Conservation (phyloP, 2,113 vertebrate genomes). For the Callithrix jacchus region DNA sequence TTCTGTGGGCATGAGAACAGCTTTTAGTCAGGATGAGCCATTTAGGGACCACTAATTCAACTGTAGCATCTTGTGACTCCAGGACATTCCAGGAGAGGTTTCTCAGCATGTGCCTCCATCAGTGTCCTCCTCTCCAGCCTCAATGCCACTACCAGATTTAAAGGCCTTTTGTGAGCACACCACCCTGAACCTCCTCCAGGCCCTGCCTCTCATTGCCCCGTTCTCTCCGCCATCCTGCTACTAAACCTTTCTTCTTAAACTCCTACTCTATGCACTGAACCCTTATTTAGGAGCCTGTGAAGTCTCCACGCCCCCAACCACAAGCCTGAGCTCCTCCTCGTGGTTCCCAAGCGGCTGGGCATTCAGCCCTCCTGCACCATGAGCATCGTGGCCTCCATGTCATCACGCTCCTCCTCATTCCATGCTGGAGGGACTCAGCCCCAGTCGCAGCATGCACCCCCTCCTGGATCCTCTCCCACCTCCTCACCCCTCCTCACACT, state of each 20-base stretch:
- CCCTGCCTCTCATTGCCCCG: background rate
- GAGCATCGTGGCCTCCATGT: background rate
- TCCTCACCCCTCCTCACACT: background rate
- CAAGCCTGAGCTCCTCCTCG: too few relatives aligned
- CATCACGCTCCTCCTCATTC: accelerated
- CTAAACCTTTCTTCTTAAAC: background rate
- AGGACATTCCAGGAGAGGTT: accelerated
- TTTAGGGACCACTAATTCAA: background rate
- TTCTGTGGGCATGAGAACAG: background rate
- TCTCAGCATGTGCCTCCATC: background rate
- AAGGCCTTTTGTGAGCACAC: background rate
- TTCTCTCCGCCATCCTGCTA: accelerated
- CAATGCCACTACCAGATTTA: background rate
- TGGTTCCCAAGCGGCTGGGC: background rate
- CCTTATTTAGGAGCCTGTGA: too few relatives aligned
- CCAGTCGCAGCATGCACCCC: background rate
- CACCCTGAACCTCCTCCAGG: background rate
- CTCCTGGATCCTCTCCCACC: accelerated
- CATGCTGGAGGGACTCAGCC: background rate
- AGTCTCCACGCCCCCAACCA: background rate
- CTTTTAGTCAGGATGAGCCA: background rate
- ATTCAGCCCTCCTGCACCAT: accelerated
- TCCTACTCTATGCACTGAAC: accelerated
- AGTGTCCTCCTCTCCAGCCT: background rate
- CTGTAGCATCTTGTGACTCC: too few relatives aligned